Evolutionary conservation across 2,113 vertebrate species (phyloP).

Genomic region (Pagrus major): DNA sequence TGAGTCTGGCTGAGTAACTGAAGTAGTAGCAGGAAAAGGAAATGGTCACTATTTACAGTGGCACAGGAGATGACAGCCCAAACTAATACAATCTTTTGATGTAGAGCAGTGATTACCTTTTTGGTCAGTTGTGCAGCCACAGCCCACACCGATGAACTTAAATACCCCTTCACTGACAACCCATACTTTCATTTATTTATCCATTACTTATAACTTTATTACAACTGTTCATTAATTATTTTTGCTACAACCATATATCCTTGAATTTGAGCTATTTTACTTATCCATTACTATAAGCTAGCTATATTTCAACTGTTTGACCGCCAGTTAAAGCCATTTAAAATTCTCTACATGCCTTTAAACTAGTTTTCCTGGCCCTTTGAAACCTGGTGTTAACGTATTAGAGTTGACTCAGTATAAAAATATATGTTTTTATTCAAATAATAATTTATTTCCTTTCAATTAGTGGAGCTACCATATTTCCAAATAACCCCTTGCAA

Average conservation of each 20-base stretch:
- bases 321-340: background rate
- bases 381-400: background rate
- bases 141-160: background rate
- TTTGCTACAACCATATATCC: no score
- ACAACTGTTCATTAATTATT: no score
- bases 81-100: slow-evolving; percentile 37
- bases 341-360: background rate
- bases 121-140: background rate
- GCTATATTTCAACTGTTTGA: background rate
- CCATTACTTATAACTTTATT: background rate
- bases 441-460: background rate
- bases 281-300: background rate
- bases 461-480: background rate
- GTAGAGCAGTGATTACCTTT: slow-evolving; percentile 4
- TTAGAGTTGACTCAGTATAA: background rate
- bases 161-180: background rate
- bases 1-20: slow-evolving; percentile 41
- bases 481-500: background rate
- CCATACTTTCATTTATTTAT: background rate
- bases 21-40: slow-evolving; percentile 60
- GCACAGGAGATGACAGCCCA: slow-evolving; percentile 42
- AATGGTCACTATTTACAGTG: slow-evolving; percentile 55
- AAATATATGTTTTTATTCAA: background rate
- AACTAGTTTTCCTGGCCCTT: background rate
- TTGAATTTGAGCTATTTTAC: background rate